phyloP scores from a whole-genome alignment of 2,888 invertebrate genomes.

The Calliphora vomitoria region DNA sequence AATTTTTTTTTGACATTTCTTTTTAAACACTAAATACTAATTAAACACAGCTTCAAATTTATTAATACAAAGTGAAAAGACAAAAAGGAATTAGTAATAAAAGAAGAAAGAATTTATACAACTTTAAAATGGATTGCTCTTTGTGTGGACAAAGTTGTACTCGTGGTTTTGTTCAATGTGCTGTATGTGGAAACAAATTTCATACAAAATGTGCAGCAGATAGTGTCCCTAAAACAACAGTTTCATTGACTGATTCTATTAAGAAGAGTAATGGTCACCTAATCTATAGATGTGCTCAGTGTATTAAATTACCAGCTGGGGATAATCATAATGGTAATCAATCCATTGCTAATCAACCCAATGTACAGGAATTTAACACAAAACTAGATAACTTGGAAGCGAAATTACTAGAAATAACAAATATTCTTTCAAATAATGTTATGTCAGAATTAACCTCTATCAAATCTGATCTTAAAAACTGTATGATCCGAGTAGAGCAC shows the following conservation, averaged over 20 bases:
- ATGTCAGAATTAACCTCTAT: slow-evolving; percentile 4
- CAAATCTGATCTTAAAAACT: neutral
- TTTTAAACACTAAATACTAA: neutral
- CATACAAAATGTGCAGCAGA: neutral
- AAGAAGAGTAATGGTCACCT: slow-evolving; percentile 1
- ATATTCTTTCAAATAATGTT: slow-evolving; percentile 1
- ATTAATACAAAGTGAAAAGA: neutral
- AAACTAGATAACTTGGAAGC: neutral
- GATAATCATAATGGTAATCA: neutral
- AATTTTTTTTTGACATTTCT: neutral
- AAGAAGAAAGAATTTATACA: neutral
- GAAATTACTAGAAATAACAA: slow-evolving; percentile 1
- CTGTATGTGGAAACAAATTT: neutral
- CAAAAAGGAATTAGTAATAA: too few species aligned
- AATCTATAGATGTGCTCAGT: neutral
- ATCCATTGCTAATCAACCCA: neutral
- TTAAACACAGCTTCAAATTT: neutral
- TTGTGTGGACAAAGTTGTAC: slow-evolving; percentile 12
- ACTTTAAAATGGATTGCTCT: neutral
- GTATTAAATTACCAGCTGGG: neutral
- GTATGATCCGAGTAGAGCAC: too few species aligned
- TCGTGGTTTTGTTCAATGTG: slow-evolving; percentile 1
- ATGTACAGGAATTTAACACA: neutral
- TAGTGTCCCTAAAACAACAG: neutral
- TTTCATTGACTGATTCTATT: neutral